Percentiles rank a stretch among this genome's conserved stretches.
These are phyloP conservation scores for Hymenochirus boettgeri DNA, from an alignment of 2,113 vertebrate genomes.

Conservation along the genomic window DNA sequence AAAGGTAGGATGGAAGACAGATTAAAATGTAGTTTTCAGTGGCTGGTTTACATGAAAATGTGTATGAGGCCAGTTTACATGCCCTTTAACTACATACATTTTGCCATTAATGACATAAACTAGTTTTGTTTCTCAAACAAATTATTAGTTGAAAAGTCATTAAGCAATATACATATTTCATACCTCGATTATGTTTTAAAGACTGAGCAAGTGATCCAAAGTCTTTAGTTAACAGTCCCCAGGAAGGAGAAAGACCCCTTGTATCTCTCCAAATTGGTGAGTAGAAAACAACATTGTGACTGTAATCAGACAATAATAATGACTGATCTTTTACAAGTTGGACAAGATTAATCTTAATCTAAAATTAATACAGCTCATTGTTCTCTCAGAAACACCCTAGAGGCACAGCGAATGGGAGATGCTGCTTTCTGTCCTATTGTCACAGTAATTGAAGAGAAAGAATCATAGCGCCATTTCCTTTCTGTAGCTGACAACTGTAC, in stretches of 20 bases:
- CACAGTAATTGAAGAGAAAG: constrained; percentile 19
- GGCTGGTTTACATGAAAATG: too few relatives aligned
- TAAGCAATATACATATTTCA: neutral
- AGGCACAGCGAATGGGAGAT: constrained; percentile 29
- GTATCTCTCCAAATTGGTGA: constrained; percentile 18
- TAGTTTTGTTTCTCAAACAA: too few relatives aligned
- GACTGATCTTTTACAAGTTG: constrained; percentile 19
- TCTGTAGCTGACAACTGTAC: constrained; percentile 12
- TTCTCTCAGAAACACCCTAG: constrained; percentile 30
- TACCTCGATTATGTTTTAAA: neutral
- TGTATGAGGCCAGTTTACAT: too few relatives aligned
- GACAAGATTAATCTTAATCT: constrained; percentile 35
- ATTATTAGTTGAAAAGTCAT: too few relatives aligned
- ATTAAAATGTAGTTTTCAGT: too few relatives aligned
- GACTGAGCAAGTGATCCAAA: constrained; percentile 5
- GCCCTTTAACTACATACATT: too few relatives aligned
- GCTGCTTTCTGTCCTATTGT: constrained; percentile 18
- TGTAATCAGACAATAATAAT: constrained; percentile 39
- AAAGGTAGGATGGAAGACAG: too few relatives aligned
- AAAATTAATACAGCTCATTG: constrained; percentile 38
- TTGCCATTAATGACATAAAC: too few relatives aligned
- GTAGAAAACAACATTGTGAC: constrained; percentile 31
- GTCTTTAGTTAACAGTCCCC: constrained; percentile 17
- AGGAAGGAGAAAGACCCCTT: constrained; percentile 18
- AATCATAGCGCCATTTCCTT: constrained; percentile 29